These are phyloP conservation scores for Dermolepida albohirtum DNA, from an alignment of 2,888 invertebrate species.

Conservation along the genomic window DNA sequence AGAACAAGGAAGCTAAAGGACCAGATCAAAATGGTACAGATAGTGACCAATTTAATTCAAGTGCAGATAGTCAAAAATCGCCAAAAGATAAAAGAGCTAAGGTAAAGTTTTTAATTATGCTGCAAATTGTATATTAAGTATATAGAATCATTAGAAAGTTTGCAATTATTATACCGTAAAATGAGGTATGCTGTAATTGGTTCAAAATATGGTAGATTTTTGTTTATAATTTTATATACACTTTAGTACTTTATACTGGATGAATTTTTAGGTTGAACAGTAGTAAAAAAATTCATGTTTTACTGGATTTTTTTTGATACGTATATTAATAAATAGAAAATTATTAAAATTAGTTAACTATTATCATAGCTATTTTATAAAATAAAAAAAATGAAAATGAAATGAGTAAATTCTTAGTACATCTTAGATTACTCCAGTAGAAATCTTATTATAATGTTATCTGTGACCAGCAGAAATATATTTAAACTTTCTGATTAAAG, in stretches of 20 bases:
- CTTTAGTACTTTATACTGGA: constrained; percentile 4
- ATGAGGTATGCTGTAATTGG: constrained; percentile 23
- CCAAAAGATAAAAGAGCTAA: constrained; percentile 67
- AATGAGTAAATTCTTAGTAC: no score
- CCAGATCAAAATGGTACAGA: constrained; percentile 63
- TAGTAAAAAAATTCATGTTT: no score
- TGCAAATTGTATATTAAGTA: constrained; percentile 1
- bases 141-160: constrained; percentile 21
- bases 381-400: no score
- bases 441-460: no score
- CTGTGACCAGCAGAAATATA: no score
- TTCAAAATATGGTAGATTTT: constrained; percentile 2
- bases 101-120: constrained; percentile 59
- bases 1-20: constrained; percentile 64
- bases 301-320: no score
- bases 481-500: no score
- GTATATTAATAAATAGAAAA: no score
- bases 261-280: constrained; percentile 14
- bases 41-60: constrained; percentile 58
- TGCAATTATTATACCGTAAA: constrained; percentile 23
- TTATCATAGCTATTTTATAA: no score
- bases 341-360: no score
- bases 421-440: no score
- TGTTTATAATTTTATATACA: constrained; percentile 4
- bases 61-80: constrained; percentile 61